Evolutionary conservation across 2,113 vertebrate genomes (phyloP).

Genomic region (Gorsachius goisagi): DNA sequence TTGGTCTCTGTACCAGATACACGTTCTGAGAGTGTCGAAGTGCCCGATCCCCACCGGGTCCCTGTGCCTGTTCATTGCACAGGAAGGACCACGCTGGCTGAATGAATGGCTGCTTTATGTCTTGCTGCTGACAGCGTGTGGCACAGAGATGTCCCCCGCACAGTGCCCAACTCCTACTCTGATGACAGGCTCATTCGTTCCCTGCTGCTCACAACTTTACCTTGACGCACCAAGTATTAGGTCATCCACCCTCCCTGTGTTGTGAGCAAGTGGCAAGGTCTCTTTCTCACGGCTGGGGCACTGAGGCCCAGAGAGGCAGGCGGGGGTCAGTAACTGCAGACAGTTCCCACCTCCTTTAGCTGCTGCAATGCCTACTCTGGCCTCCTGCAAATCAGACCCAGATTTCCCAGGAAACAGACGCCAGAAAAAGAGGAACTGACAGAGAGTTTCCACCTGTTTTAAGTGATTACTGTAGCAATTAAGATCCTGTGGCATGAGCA

Average conservation of each 20-base stretch:
- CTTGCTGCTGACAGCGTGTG: rapidly evolving
- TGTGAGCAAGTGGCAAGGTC: not conserved
- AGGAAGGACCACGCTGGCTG: rapidly evolving
- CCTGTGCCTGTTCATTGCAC: rapidly evolving
- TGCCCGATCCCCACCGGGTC: rapidly evolving
- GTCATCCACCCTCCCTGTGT: rapidly evolving
- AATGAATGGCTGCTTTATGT: not conserved
- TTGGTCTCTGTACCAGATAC: not conserved
- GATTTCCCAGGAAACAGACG: not conserved
- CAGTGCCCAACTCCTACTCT: not conserved
- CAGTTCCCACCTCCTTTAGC: not conserved
- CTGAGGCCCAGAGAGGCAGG: not conserved
- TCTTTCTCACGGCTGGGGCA: too few species aligned
- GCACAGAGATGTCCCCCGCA: too few species aligned
- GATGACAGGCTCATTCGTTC: not conserved
- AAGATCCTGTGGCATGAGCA: not conserved
- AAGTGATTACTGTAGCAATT: not conserved
- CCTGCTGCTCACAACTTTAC: not conserved
- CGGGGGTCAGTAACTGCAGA: not conserved
- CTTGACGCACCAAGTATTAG: not conserved
- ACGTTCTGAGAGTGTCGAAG: rapidly evolving
- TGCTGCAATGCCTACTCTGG: rapidly evolving
- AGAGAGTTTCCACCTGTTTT: not conserved
- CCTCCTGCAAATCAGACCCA: not conserved
- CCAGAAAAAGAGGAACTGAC: not conserved